Evolutionary conservation across 2,888 invertebrate genomes (phyloP), one percentile per base, ranked within the genome.

Genomic region (Orchesellides sinensis): DNA sequence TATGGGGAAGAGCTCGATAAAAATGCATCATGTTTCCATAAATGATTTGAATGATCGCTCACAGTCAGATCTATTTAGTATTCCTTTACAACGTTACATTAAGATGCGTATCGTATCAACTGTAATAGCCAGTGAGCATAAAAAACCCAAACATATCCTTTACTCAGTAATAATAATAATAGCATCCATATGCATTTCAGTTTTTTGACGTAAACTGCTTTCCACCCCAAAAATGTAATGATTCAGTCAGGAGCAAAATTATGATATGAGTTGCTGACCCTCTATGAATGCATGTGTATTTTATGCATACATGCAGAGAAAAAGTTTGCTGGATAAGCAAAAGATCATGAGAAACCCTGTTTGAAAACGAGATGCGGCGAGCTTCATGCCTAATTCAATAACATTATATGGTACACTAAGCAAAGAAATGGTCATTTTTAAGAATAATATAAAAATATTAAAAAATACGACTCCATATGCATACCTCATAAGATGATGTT

Each of bases 401-500:
- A 52, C 56, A 17, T 66, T 45, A 65, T 54, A 73, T 74, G 74
- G 47, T 68, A 68, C 32, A 14, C 68, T 56, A 61, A 49, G 59
- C 74, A 74, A 59, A 59, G 73, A 23, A 74, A 74, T 68, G 74
- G 74, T 68, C 81, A 81, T 12, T 74, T 73, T 65, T 40, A 52
- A 49, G 40, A 75, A 61, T 32, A 14, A 73, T 63, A 47, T 8
- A 4, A 14, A 73, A 63, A 47, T 14, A 4, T 4, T 14, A 14
- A 27, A 72, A 40, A 63, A 80, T 56, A 66, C 49, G 66, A 40
- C 54, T 32, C 40, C 32, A 47, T 6, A 23, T n/a, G n/a, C 47
- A 45, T 81, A 81, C 81, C 81, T 82, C 81, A 54, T 82, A 82
- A 32, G 74, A 63, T 63, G 81, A 74, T 66, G 52, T 75, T 75